A percentile compares a stretch with the other conserved stretches of the same genome.
These are phyloP conservation scores for Callinectes sapidus DNA, from an alignment of 2,888 invertebrate species.

Conservation along the genomic window DNA sequence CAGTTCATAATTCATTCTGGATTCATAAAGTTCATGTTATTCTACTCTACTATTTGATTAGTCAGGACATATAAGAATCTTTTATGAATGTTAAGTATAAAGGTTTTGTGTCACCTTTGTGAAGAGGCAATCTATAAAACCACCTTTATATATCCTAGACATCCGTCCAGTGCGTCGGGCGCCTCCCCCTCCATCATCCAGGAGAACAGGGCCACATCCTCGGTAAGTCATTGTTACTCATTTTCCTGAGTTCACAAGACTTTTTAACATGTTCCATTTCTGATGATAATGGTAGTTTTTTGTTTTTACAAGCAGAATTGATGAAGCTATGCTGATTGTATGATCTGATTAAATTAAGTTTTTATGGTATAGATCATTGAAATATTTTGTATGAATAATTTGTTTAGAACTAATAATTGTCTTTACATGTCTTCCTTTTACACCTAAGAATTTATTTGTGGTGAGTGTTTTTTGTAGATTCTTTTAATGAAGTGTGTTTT, in stretches of 20 bases:
- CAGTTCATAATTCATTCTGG: no score
- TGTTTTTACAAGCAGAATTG: not conserved
- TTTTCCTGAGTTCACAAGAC: not conserved
- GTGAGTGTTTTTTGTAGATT: conserved; percentile 45
- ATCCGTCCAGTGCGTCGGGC: conserved; percentile 61
- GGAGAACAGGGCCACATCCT: conserved; percentile 29
- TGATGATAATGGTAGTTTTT: not conserved
- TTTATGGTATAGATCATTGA: not conserved
- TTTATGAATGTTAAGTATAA: not conserved
- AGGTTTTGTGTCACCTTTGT: not conserved
- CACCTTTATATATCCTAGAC: conserved; percentile 38
- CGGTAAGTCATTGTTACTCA: conserved; percentile 15
- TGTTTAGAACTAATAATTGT: conserved; percentile 15
- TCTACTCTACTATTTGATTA: not conserved
- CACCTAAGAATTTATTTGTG: conserved; percentile 59
- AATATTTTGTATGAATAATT: conserved; percentile 16
- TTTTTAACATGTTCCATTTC: not conserved
- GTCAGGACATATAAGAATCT: not conserved
- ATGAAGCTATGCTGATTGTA: not conserved
- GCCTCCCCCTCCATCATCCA: conserved; percentile 51
- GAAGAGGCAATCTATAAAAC: not conserved
- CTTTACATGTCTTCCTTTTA: conserved; percentile 57
- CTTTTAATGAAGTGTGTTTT: conserved; percentile 19
- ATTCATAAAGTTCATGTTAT: not conserved
- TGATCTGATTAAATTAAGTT: not conserved